Evolutionary conservation across 2,797 vertebrate species (phyloP).

Genomic region (Parotocinclus haroldoi): DNA sequence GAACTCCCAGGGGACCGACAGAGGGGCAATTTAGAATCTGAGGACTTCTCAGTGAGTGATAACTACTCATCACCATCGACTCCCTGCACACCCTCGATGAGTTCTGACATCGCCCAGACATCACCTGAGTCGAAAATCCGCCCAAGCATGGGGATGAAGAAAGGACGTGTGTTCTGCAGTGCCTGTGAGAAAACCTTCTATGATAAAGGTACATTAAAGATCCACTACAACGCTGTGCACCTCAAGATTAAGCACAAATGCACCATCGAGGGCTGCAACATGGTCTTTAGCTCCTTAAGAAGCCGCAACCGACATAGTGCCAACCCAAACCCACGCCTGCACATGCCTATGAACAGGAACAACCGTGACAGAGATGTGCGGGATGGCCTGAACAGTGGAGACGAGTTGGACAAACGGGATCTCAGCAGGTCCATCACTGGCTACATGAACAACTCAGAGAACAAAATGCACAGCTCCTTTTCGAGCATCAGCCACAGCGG

Average conservation of each 20-base stretch:
- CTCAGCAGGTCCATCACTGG: constrained; percentile 73
- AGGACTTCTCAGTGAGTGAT: constrained; percentile 74
- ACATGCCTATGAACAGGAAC: constrained; percentile 98
- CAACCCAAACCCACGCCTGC: constrained; percentile 94
- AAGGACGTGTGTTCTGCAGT: constrained; percentile 92
- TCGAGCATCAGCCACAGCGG: constrained; percentile 79
- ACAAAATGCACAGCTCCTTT: constrained; percentile 77
- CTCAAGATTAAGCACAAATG: constrained; percentile 98
- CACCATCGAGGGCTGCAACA: constrained; percentile 96
- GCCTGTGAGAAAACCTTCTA: constrained; percentile 99
- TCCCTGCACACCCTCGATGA: constrained; percentile 74
- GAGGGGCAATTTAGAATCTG: constrained; percentile 76
- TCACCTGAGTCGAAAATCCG: constrained; percentile 84
- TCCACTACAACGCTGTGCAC: constrained; percentile 97
- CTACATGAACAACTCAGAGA: constrained; percentile 75
- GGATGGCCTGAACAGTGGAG: constrained; percentile 65
- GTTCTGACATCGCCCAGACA: constrained; percentile 78
- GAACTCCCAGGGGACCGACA: constrained; percentile 65
- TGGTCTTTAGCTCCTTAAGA: constrained; percentile 95
- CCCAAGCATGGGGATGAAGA: constrained; percentile 74
- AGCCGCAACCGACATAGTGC: constrained; percentile 97
- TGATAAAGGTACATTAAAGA: constrained; percentile 97
- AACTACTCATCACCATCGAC: constrained; percentile 76
- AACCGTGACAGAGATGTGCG: constrained; percentile 92
- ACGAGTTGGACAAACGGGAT: constrained; percentile 67